phyloP scores from a whole-genome alignment of 35 echinoderm and acorn worm genomes.

The Acanthaster planci region DNA sequence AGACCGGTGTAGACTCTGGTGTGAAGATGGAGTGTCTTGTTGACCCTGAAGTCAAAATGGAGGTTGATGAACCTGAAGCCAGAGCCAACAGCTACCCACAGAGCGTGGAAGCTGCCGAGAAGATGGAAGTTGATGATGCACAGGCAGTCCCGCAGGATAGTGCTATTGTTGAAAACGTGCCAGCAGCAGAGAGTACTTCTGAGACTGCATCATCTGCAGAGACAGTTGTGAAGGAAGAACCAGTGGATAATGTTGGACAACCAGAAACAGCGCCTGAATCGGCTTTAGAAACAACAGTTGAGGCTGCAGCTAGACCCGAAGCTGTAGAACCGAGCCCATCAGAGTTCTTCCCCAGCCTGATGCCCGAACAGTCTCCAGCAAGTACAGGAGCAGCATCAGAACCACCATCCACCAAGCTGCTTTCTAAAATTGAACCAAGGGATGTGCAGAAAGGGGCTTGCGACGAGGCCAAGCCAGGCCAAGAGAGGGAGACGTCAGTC shows the following conservation, averaged over 20 bases:
- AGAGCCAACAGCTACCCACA: not conserved
- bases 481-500: too few species aligned
- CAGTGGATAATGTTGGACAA: not conserved
- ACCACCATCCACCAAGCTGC: not conserved
- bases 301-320: too few species aligned
- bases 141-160: not conserved
- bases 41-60: constrained; percentile 17
- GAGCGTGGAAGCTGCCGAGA: not conserved
- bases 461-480: too few species aligned
- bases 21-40: not conserved
- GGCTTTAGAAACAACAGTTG: too few species aligned
- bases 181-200: not conserved
- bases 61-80: not conserved
- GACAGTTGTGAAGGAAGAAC: not conserved
- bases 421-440: too few species aligned
- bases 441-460: too few species aligned
- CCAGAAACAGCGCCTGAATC: not conserved
- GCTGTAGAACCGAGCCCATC: not conserved
- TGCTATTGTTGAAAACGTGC: not conserved
- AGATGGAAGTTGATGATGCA: not conserved
- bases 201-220: not conserved
- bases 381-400: not conserved
- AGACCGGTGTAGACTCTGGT: not conserved
- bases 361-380: not conserved
- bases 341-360: not conserved